phyloP scores from a whole-genome alignment of 1,140 invertebrate species.

The Telenomus remus region DNA sequence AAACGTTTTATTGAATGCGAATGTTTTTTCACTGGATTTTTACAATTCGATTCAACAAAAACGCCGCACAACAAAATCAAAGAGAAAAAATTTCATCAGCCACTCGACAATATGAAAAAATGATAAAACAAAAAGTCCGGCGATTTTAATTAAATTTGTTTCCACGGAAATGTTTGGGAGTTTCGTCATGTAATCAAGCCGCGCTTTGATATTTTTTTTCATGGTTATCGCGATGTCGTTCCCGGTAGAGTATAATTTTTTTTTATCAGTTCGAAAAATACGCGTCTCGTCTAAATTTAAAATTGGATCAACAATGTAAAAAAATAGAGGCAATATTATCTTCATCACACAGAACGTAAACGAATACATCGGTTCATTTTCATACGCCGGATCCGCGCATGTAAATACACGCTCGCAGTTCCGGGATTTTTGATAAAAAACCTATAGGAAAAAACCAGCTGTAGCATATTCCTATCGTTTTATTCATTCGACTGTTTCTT shows the following conservation, averaged over 20 bases:
- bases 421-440: neutral
- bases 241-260: conserved; percentile 11
- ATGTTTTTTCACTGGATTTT: no score
- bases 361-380: conserved; percentile 12
- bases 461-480: no score
- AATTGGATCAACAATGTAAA: conserved; percentile 25
- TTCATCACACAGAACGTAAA: conserved; percentile 13
- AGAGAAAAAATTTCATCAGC: no score
- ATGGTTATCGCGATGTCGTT: conserved; percentile 15
- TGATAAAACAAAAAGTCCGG: conserved; percentile 3
- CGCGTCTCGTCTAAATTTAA: conserved; percentile 23
- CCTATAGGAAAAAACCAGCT: neutral
- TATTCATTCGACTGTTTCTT: no score
- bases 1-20: no score
- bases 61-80: no score
- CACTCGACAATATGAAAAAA: no score
- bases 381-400: conserved; percentile 2
- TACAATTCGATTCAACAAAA: no score
- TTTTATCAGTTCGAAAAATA: conserved; percentile 28
- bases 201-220: conserved; percentile 28
- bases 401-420: neutral
- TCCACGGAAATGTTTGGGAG: conserved; percentile 16
- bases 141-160: conserved; percentile 38
- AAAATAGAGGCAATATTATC: conserved; percentile 26
- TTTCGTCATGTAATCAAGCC: conserved; percentile 20